phyloP scores from a whole-genome alignment of 2,888 invertebrate species.

The Cerastis leucographa region DNA sequence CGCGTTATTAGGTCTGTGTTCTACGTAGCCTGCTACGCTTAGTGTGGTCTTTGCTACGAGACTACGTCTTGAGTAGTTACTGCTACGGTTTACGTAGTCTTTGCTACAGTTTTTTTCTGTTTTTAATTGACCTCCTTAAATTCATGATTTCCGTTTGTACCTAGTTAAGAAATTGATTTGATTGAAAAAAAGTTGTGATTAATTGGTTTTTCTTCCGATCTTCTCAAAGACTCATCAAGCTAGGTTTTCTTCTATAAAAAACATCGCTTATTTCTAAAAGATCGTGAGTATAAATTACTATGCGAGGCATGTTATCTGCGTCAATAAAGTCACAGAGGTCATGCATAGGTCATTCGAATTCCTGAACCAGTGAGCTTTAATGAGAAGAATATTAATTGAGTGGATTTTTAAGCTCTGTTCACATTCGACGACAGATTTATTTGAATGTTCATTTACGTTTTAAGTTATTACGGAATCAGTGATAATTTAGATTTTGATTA shows the following conservation, averaged over 20 bases:
- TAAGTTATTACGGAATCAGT: neutral
- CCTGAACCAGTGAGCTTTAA: slow-evolving; percentile 62
- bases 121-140: neutral
- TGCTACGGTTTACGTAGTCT: neutral
- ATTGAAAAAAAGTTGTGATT: neutral
- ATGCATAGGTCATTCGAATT: slow-evolving; percentile 59
- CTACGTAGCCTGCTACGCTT: slow-evolving; percentile 24
- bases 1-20: slow-evolving; percentile 39
- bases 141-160: neutral
- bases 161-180: no score
- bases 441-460: neutral
- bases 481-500: no score
- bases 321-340: slow-evolving; percentile 55
- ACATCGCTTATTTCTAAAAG: neutral
- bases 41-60: slow-evolving; percentile 6
- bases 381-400: slow-evolving; percentile 67
- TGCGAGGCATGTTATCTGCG: slow-evolving; percentile 38
- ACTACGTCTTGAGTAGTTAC: neutral
- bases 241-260: neutral
- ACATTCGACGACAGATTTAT: slow-evolving; percentile 1
- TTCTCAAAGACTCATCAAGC: neutral
- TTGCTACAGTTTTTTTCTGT: neutral
- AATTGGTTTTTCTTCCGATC: neutral
- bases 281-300: slow-evolving; percentile 25
- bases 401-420: slow-evolving; percentile 40